Evolutionary conservation across 2,888 invertebrate species (phyloP), one percentile per base, ranked within the genome.

Genomic region (Drosophila cracens): DNA sequence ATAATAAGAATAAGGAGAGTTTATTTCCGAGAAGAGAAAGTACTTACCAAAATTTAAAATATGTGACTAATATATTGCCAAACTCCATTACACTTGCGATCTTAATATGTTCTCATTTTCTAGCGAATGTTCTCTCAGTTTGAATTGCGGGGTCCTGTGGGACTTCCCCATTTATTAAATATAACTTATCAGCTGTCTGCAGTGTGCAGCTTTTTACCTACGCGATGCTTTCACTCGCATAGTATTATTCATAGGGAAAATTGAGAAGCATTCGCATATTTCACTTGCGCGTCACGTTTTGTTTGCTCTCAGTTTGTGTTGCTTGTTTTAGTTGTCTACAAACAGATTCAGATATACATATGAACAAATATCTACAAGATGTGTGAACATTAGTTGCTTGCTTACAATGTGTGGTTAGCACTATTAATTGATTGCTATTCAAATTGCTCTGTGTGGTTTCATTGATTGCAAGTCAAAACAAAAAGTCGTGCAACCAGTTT

Each of bases 401-500:
- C 21, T 31, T 31, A 57, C 49, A 60, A 60, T 62, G 61, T 59
- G 71, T 52, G 57, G 67, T 65, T 62, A 71, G 68, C 59, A 63
- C 10, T 71, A 70, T 67, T 46, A 79, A 79, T 78, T 79, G 62
- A 71, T 46, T 56, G 40, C 40, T 63, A 79, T 76, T 79, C 43
- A 69, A 79, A 79, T 76, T 60, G 65, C 65, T 72, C 64, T 36
- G 38, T 72, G 76, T 65, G 75, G 36, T 71, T 78, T 46, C 68
- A 62, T 21, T 65, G 46, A 61, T 64, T 48, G 51, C 52, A 82
- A 73, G 66, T 74, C 64, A 60, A 63, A 63, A 33, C 43, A 27
- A 74, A 82, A 79, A 76, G 79, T 62, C 38, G 68, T 62, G 57
- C 56, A 79, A 87, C 87, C 69, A 72, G 84, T 84, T 87, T 61